Conservation (phyloP, 2,113 vertebrate genomes). For the Himantopus leucocephalus region DNA sequence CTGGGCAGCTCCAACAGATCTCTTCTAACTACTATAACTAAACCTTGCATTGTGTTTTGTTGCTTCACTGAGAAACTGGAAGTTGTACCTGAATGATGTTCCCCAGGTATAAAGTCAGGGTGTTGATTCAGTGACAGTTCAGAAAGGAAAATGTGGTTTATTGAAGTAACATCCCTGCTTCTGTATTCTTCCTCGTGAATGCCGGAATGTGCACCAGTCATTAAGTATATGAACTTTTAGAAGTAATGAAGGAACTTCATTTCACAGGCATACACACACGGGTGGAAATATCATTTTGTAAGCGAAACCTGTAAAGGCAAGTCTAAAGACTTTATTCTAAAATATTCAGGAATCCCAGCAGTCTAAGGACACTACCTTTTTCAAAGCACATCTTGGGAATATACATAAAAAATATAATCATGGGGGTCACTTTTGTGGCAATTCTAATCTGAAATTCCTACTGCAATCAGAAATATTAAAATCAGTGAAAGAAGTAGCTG, state of each 20-base stretch:
- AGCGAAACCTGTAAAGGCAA: background rate
- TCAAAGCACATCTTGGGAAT: background rate
- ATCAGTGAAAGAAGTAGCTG: background rate
- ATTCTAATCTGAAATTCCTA: background rate
- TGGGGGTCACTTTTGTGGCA: background rate
- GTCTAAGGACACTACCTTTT: background rate
- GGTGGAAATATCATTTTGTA: background rate
- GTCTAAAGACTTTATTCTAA: background rate
- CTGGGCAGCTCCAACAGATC: background rate
- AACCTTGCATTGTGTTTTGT: rapidly evolving
- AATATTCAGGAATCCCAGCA: background rate
- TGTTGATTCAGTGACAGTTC: background rate
- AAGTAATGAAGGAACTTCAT: background rate
- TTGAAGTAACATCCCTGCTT: background rate
- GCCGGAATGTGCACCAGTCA: background rate
- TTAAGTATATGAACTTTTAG: background rate
- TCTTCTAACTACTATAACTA: background rate
- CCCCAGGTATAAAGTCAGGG: background rate
- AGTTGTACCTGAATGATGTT: background rate
- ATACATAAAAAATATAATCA: background rate
- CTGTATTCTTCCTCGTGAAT: background rate
- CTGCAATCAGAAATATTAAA: background rate
- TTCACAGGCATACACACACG: background rate
- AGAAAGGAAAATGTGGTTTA: background rate
- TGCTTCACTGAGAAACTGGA: background rate